Evolutionary conservation across 2,113 vertebrate genomes (phyloP).

Genomic region (Scomber japonicus): DNA sequence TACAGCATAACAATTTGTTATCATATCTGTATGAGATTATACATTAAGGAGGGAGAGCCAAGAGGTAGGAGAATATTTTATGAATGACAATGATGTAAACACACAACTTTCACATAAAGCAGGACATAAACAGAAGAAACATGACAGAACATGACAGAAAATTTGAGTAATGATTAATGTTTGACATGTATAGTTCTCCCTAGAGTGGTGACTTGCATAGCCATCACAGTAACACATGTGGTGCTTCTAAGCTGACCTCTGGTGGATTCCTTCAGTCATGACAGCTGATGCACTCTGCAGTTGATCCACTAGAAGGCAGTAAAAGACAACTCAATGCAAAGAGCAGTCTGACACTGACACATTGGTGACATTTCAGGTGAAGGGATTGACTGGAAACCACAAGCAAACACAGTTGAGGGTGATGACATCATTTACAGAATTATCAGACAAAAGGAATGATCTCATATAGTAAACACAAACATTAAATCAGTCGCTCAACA

Average conservation of each 20-base stretch:
- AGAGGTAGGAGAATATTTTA: too few species aligned
- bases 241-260: constrained; percentile 47
- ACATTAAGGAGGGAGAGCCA: too few species aligned
- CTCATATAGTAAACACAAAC: constrained; percentile 1
- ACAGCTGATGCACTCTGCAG: not conserved
- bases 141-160: too few species aligned
- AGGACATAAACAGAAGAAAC: too few species aligned
- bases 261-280: constrained; percentile 27
- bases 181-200: too few species aligned
- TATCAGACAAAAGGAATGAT: not conserved
- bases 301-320: constrained; percentile 61
- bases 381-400: not conserved
- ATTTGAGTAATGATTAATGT: not conserved
- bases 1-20: too few species aligned
- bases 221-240: not conserved
- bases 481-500: not conserved
- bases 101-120: too few species aligned
- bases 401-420: not conserved
- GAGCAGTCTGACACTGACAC: not conserved
- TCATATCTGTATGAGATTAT: too few species aligned
- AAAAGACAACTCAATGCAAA: constrained; percentile 27
- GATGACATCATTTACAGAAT: not conserved
- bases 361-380: not conserved
- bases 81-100: too few species aligned
- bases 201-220: not conserved